phyloP scores from a whole-genome alignment of 35 echinoderm and acorn worm genomes.

The Ptychodera flava region DNA sequence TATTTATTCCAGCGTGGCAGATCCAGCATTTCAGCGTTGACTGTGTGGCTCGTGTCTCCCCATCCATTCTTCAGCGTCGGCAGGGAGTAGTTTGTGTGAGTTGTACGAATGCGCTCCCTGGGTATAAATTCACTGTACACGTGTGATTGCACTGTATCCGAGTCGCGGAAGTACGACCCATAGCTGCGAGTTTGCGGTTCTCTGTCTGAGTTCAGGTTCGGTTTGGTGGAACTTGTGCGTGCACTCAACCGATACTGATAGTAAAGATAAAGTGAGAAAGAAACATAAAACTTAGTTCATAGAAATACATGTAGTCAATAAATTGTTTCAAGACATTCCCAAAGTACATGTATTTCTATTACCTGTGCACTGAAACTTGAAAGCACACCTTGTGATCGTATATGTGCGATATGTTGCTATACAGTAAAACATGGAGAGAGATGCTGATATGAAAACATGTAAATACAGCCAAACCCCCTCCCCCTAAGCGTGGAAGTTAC shows the following conservation, averaged over 20 bases:
- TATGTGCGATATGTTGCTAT: too few species aligned
- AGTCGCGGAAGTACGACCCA: not conserved
- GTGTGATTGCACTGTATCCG: not conserved
- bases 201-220: not conserved
- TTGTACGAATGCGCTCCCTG: not conserved
- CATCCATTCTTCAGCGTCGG: constrained; percentile 8
- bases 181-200: too few species aligned
- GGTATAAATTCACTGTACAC: not conserved
- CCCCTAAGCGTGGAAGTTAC: too few species aligned
- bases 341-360: too few species aligned
- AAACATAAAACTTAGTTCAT: too few species aligned
- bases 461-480: too few species aligned
- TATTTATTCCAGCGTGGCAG: constrained; percentile 70
- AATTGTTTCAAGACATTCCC: too few species aligned
- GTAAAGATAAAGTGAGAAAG: not conserved
- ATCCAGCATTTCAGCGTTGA: constrained; percentile 62
- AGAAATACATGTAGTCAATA: too few species aligned
- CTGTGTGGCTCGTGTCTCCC: constrained; percentile 74
- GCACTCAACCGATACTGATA: not conserved
- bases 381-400: too few species aligned
- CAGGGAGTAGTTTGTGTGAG: not conserved
- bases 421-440: too few species aligned
- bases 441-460: too few species aligned
- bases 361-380: too few species aligned
- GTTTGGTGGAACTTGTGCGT: not conserved